Conservation (phyloP, 37 sponge, comb jelly and placozoan species). For the Bolinopsis microptera region DNA sequence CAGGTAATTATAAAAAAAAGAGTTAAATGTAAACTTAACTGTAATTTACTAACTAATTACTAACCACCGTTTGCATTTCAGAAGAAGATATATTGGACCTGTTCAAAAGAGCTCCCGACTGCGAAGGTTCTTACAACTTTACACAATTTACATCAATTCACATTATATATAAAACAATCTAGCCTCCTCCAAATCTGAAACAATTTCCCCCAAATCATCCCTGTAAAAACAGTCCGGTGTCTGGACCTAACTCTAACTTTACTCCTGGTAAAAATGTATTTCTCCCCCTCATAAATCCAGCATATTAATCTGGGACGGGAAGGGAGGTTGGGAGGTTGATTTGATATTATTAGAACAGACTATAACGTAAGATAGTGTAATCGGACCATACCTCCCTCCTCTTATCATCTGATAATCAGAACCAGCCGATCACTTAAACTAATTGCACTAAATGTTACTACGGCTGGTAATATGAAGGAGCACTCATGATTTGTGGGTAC, state of each 20-base stretch:
- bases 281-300: neutral
- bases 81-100: constrained; percentile 37
- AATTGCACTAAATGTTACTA: constrained; percentile 23
- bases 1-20: neutral
- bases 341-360: constrained; percentile 38
- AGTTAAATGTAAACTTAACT: neutral
- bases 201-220: neutral
- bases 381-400: neutral
- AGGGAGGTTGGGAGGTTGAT: neutral
- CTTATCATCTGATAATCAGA: neutral
- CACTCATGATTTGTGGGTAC: neutral
- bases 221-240: neutral
- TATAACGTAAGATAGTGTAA: neutral
- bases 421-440: neutral
- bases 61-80: neutral
- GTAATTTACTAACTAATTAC: too few species aligned
- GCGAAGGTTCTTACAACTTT: constrained; percentile 3
- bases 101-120: constrained; percentile 36
- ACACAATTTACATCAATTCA: too few species aligned
- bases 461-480: neutral
- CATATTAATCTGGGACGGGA: neutral
- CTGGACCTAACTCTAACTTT: neutral
- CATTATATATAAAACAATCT: too few species aligned
- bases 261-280: neutral
- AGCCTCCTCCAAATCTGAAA: too few species aligned